Evolutionary conservation across 2,113 vertebrate genomes (phyloP).

Genomic region (Eurypyga helias): DNA sequence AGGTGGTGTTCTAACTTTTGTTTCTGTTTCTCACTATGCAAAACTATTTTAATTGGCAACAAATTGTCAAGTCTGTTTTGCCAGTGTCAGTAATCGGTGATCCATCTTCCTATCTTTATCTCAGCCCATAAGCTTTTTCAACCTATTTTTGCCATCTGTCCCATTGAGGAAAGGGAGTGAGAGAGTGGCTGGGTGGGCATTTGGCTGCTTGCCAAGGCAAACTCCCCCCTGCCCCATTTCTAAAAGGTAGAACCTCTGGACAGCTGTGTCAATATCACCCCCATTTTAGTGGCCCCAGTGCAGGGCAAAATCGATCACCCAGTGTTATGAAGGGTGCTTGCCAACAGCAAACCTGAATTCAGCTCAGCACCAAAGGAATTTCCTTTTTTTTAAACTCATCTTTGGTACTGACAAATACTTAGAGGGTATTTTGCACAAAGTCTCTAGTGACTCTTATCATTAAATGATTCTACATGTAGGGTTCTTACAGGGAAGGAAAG

Average conservation of each 20-base stretch:
- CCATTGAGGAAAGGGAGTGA: neutral
- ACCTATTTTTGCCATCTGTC: neutral
- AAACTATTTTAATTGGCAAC: neutral
- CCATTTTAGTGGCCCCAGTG: neutral
- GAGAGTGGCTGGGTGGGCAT: neutral
- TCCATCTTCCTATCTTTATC: neutral
- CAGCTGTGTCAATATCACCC: neutral
- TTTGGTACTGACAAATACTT: neutral
- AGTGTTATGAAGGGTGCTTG: neutral
- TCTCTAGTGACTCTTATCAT: neutral
- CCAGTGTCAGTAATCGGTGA: neutral
- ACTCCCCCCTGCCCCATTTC: neutral
- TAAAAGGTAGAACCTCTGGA: neutral
- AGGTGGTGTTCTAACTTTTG: neutral
- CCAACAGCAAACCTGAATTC: neutral
- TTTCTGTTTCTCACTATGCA: neutral
- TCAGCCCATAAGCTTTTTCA: neutral
- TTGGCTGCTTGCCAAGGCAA: neutral
- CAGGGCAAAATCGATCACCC: neutral
- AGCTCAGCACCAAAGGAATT: neutral
- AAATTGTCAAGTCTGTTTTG: neutral
- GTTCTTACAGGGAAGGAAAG: neutral
- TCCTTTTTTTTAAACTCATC: neutral
- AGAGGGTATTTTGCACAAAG: neutral
- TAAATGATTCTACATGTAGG: neutral